Evolutionary conservation across 2,797 vertebrate genomes (phyloP).

Genomic region (Sebastes iracundus): DNA sequence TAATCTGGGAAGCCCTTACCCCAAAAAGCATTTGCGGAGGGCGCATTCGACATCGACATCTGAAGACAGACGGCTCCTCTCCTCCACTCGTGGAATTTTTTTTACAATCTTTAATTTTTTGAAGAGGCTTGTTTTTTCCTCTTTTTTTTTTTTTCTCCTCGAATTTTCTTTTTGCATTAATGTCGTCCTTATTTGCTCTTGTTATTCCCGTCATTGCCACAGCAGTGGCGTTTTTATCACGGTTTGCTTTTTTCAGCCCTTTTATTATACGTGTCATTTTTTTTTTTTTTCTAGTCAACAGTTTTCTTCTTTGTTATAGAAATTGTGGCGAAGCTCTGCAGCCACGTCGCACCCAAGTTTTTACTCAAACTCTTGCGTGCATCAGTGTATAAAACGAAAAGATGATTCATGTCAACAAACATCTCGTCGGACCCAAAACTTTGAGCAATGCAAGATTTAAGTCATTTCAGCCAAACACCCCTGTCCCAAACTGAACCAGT

Average conservation of each 20-base stretch:
- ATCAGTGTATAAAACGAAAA: slow-evolving; percentile 2
- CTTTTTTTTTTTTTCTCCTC: slow-evolving; percentile 42
- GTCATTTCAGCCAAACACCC: slow-evolving; percentile 41
- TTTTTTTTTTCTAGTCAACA: slow-evolving; percentile 6
- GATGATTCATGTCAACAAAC: slow-evolving; percentile 46
- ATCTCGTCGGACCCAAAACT: slow-evolving; percentile 55
- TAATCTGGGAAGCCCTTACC: slow-evolving; percentile 99
- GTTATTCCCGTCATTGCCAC: slow-evolving; percentile 29
- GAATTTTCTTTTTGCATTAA: slow-evolving; percentile 23
- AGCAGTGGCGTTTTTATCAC: slow-evolving; percentile 52
- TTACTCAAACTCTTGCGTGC: slow-evolving; percentile 45
- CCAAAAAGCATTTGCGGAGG: slow-evolving; percentile 99
- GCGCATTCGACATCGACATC: slow-evolving; percentile 83
- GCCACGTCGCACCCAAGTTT: slow-evolving; percentile 59
- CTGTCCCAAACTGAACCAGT: slow-evolving; percentile 39
- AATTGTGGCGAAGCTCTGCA: slow-evolving; percentile 49
- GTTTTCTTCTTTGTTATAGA: slow-evolving; percentile 63
- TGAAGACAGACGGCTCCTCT: slow-evolving; percentile 50
- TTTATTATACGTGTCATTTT: background rate
- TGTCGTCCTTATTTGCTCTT: slow-evolving; percentile 58
- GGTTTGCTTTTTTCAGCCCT: slow-evolving; percentile 51
- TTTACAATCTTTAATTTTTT: slow-evolving; percentile 44
- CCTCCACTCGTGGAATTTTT: slow-evolving; percentile 65
- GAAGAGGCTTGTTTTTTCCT: slow-evolving; percentile 5
- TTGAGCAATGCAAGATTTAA: slow-evolving; percentile 53